Evolutionary conservation across 1,140 invertebrate species (phyloP).

Genomic region (Neuroterus valhalla): DNA sequence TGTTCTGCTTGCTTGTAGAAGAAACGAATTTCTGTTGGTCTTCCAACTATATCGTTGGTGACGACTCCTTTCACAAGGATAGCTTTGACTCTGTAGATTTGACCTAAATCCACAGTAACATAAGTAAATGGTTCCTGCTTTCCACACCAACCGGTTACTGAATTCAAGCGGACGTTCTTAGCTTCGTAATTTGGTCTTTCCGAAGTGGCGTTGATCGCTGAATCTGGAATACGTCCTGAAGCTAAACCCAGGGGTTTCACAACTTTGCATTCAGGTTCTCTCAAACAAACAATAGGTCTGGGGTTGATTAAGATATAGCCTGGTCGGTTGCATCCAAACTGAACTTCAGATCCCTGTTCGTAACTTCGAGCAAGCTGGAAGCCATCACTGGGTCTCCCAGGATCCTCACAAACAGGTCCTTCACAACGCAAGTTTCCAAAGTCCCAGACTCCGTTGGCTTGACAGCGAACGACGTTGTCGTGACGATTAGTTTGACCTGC

Average conservation of each 20-base stretch:
- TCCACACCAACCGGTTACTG: slow-evolving; percentile 96
- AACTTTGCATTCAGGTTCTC: slow-evolving; percentile 95
- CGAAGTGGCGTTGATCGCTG: slow-evolving; percentile 96
- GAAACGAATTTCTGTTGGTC: slow-evolving; percentile 95
- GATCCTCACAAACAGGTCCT: slow-evolving; percentile 96
- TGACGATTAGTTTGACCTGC: slow-evolving; percentile 93
- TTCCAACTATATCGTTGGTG: slow-evolving; percentile 94
- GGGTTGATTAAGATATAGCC: slow-evolving; percentile 96
- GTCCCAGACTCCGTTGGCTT: slow-evolving; percentile 95
- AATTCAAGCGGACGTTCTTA: slow-evolving; percentile 91
- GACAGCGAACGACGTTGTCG: slow-evolving; percentile 94
- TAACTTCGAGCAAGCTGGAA: slow-evolving; percentile 92
- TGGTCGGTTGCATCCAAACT: slow-evolving; percentile 91
- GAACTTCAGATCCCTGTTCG: slow-evolving; percentile 93
- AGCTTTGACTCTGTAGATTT: slow-evolving; percentile 92
- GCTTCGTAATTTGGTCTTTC: slow-evolving; percentile 95
- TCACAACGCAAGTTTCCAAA: slow-evolving; percentile 97
- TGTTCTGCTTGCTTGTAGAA: slow-evolving; percentile 96
- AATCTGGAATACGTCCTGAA: slow-evolving; percentile 94
- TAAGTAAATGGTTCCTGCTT: slow-evolving; percentile 93
- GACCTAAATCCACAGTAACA: slow-evolving; percentile 94
- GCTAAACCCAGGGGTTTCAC: slow-evolving; percentile 93
- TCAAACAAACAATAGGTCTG: slow-evolving; percentile 91
- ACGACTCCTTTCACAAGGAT: slow-evolving; percentile 95
- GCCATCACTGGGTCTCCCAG: slow-evolving; percentile 94